Evolutionary conservation across 2,888 invertebrate genomes (phyloP).

Genomic region (Agonopterix subpropinquella): DNA sequence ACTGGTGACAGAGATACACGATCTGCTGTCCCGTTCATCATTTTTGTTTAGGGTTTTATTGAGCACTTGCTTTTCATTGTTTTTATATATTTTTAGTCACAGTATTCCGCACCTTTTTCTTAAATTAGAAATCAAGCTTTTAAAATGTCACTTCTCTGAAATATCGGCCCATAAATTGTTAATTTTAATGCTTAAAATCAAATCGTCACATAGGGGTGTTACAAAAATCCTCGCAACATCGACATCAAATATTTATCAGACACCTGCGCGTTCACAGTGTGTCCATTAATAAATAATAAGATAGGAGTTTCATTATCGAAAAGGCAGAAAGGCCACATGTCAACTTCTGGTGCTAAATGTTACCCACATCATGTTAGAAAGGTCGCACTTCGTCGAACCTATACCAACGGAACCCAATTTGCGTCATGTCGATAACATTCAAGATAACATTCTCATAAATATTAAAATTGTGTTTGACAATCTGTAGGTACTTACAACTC

Average conservation of each 20-base stretch:
- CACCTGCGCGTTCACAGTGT: no score
- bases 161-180: no score
- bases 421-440: background rate
- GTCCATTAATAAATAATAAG: no score
- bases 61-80: conserved; percentile 18
- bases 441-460: background rate
- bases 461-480: no score
- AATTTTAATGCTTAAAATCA: no score
- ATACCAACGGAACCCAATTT: background rate
- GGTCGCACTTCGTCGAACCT: background rate
- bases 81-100: conserved; percentile 1
- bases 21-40: conserved; percentile 61
- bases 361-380: background rate
- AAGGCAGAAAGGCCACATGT: no score
- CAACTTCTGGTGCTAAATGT: background rate
- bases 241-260: no score
- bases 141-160: background rate
- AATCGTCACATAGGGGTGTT: no score
- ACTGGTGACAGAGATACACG: conserved; percentile 48
- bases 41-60: conserved; percentile 28
- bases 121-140: conserved; percentile 1
- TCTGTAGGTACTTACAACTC: no score
- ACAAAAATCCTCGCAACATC: no score
- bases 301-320: no score
- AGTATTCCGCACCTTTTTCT: background rate